Evolutionary conservation across 2,888 invertebrate species (phyloP).

Genomic region (Caprella mutica): DNA sequence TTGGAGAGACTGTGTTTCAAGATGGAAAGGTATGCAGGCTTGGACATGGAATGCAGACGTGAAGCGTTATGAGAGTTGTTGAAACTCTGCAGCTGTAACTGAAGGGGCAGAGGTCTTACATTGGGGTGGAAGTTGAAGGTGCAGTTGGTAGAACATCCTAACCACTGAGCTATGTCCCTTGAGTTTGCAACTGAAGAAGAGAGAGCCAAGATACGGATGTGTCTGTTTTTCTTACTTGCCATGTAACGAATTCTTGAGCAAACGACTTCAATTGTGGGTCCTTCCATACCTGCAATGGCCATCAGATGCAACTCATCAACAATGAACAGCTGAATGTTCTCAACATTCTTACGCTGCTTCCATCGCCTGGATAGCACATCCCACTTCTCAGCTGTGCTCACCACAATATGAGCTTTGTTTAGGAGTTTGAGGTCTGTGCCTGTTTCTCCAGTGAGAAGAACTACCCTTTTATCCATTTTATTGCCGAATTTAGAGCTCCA

Average conservation of each 20-base stretch:
- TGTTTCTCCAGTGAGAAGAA: slow-evolving; percentile 90
- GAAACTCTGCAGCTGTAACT: slow-evolving; percentile 90
- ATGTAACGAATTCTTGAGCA: slow-evolving; percentile 72
- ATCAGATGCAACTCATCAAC: slow-evolving; percentile 78
- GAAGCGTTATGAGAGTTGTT: slow-evolving; percentile 96
- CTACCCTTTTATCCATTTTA: slow-evolving; percentile 62
- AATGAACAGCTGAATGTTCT: slow-evolving; percentile 89
- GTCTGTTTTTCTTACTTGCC: slow-evolving; percentile 78
- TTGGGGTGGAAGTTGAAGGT: slow-evolving; percentile 99
- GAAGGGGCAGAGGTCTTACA: slow-evolving; percentile 85
- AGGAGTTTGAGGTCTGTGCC: slow-evolving; percentile 78
- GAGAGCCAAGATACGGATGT: slow-evolving; percentile 84
- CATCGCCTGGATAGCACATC: slow-evolving; percentile 94
- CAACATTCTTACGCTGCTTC: slow-evolving; percentile 98
- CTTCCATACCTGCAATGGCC: slow-evolving; percentile 63
- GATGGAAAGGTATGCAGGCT: slow-evolving; percentile 91
- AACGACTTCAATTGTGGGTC: slow-evolving; percentile 86
- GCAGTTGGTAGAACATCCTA: slow-evolving; percentile 82
- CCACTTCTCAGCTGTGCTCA: slow-evolving; percentile 97
- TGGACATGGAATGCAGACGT: slow-evolving; percentile 91
- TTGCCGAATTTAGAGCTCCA: slow-evolving; percentile 75
- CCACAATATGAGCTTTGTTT: slow-evolving; percentile 90
- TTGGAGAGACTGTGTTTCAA: slow-evolving; percentile 67
- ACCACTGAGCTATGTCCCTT: slow-evolving; percentile 88
- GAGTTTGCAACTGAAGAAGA: slow-evolving; percentile 91